Base-by-base conservation (phyloP, 1,140 invertebrate species). In the Ruditapes philippinarum region DNA sequence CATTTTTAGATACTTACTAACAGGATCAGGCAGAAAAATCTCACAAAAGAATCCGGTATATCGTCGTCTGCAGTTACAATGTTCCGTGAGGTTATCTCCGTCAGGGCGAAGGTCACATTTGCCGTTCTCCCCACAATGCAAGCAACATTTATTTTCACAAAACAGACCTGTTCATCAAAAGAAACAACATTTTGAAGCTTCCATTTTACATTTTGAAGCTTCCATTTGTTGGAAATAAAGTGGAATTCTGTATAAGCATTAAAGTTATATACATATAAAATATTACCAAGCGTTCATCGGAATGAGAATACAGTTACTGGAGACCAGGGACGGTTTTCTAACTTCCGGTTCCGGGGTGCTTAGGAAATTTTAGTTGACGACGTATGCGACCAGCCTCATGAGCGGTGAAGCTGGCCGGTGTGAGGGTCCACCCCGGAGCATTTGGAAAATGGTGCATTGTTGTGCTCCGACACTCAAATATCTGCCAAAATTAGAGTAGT, bases 71-170 rank as follows among this genome's bases (percentile, higher is more conserved):
- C 89, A 90, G 60, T 89, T 85, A 25, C 89, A 90, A 11, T 57
- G 78, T 45, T 88, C 81, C 12, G 79, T 79, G 0, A 36, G 12
- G 54, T 89, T 85, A 22, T 57, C 60, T 0, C 28, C 38, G 49
- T 88, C 84, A 7, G 49, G 28, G 28, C 45, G 38, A 5, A 82
- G 17, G 36, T 60, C 57, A 68, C 91, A 91, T 31, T 62, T 78
- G 0, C 91, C 91, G 38, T 90, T 54, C 1, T 81, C 74, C 4
- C 80, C 68, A 86, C 91, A 91, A 19, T 74, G 33, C 12, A 86
- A 81, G 73, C 91, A 91, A 22, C 91, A 91, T n/a, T 31, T 79
- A 12, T 82, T 31, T 11, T 88, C 68, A 79, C 91, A 91, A 73
- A 74, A 28, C 2, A 54, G 42, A 22, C 91, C 91, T 73, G 38